Base-by-base conservation (phyloP, 1,140 invertebrate species). In the Frieseomelitta varia region DNA sequence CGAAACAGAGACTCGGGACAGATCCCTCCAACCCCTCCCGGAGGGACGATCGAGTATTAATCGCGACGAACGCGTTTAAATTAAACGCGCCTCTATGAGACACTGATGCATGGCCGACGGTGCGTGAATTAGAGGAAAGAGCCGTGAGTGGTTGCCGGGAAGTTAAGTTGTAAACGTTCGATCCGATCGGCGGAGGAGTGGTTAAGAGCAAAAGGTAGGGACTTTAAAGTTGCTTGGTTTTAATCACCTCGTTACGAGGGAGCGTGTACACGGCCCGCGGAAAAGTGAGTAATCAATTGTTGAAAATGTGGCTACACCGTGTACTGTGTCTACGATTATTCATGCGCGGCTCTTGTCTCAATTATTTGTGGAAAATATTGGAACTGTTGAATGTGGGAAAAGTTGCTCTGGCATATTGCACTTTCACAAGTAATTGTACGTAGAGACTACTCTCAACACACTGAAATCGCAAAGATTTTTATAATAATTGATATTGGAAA, bases 11-110 rank as follows among this genome's bases (percentile, higher is more conserved):
- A 15, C 69, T 4, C 27, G 79, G 34, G 30, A 47, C 34, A 6
- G 56, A 65, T 61, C 27, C 53, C 3, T n/a, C n/a, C n/a, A n/a
- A n/a, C n/a, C 30, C 39, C 6, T 6, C 8, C 0, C 39, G 39
- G 30, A 30, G 34, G 51, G 21, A 69, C 72, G 71, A 56, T 71
- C 65, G 65, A 61, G 55, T 69, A 81, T 85, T 85, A 85, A 85
- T 85, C 71, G 79, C 72, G 55, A 55, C 79, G 63, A 68, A 72
- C 79, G 71, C 53, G 78, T 84, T 84, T 79, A 72, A 84, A 84
- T 84, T 72, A 71, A 84, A 56, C 61, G 51, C 53, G 51, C 27
- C 8, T 51, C 51, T 30, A 56, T 21, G 82, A 27, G 67, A 51
- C 65, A 51, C 67, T 72, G 76, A 71, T 84, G 72, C 63, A 82